Conservation (phyloP, 2,888 invertebrate species). For the Bedellia somnulentella region DNA sequence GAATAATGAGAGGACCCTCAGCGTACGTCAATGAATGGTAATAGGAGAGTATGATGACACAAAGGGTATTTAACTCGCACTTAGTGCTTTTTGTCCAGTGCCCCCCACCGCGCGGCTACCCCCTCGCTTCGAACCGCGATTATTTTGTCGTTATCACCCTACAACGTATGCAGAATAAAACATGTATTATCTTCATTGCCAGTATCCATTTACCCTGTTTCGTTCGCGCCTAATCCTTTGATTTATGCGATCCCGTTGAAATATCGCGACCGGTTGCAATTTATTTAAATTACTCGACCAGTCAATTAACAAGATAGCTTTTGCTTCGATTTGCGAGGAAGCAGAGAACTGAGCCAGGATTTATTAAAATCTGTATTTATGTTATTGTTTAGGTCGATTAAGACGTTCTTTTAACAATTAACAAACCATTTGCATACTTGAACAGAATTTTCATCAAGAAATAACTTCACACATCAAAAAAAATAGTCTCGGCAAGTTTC, state of each 20-base stretch:
- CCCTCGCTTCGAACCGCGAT: constrained; percentile 24
- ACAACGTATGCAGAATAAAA: constrained; percentile 55
- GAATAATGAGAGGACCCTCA: constrained; percentile 57
- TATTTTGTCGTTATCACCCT: constrained; percentile 54
- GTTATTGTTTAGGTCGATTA: too few species aligned
- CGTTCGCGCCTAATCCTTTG: constrained; percentile 45
- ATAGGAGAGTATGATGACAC: constrained; percentile 42
- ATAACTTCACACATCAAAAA: too few species aligned
- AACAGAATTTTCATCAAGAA: too few species aligned
- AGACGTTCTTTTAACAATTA: too few species aligned
- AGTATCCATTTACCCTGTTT: constrained; percentile 45
- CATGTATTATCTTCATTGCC: constrained; percentile 50
- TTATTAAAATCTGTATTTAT: too few species aligned
- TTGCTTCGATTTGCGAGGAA: constrained; percentile 25
- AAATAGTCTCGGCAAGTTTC: too few species aligned
- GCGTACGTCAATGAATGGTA: constrained; percentile 26
- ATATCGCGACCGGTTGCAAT: constrained; percentile 48
- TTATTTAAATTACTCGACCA: constrained; percentile 55
- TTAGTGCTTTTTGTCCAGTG: constrained; percentile 51
- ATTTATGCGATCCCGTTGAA: constrained; percentile 50
- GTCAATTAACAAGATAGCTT: constrained; percentile 58
- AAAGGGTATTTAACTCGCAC: constrained; percentile 60
- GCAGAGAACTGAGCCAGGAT: too few species aligned
- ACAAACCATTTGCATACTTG: too few species aligned
- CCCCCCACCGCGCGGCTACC: constrained; percentile 28